Evolutionary conservation across 2,888 invertebrate species (phyloP), one percentile per base, ranked within the genome.

Genomic region (Lordiphosa andalusiaca): DNA sequence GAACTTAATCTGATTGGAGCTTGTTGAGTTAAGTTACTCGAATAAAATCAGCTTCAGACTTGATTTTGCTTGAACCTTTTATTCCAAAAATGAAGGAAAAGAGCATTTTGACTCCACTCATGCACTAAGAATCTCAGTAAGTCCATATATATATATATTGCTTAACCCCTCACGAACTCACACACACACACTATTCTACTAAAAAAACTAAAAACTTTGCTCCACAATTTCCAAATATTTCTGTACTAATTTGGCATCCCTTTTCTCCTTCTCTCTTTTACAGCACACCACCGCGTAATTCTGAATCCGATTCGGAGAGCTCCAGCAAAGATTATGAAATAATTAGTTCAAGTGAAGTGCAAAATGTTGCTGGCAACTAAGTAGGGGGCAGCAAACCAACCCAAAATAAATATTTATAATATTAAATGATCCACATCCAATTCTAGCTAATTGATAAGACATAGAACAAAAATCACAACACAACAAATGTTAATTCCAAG

Each of bases 251-350:
- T 25, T 9, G n/a, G n/a, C n/a, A n/a, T 10, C 10, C 16, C 30
- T 3, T n/a, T n/a, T 6, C 12, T 41, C 12, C 0, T 16, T 41
- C 25, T 44, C 13, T 12, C 21, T 56, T 38, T 81, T 87, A 12
- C 72, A 89, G 89, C 55, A 86, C 86, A 33, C 76, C 71, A 33
- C 76, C 71, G 38, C 86, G 86, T 41, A 80, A 91, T 63, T 95
- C 95, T 0, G 96, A 95, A 86, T 95, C 95, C 10, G 96, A 96
- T 80, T 94, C 95, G 1, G 95, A 95, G 87, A 92, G 93, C 83
- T 95, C 95, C 75, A 96, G 95, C 73, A 93, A 94, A 80, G 96
- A 96, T 91, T 96, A 96, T 89, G 96, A 96, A 90, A 95, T 96
- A 87, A 93, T 96, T 50, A 95, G 95, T 82, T 92, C 92, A 30